Evolutionary conservation across 2,113 vertebrate species (phyloP).

Genomic region (Pristiophorus japonicus): DNA sequence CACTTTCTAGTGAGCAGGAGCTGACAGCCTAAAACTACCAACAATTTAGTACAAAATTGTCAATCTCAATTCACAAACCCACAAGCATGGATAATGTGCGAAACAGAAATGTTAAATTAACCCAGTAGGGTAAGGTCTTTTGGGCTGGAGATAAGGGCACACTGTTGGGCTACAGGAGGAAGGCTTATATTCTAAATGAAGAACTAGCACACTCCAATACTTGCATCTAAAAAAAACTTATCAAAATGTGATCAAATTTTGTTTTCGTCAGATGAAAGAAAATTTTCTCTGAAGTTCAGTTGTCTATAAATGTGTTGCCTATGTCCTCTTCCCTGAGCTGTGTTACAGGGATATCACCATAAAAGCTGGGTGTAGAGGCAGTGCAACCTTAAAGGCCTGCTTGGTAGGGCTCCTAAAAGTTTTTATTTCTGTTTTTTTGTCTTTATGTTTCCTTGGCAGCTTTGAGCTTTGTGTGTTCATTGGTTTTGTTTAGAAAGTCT

Average conservation of each 20-base stretch:
- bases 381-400: not conserved
- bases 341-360: not conserved
- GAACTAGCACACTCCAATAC: not conserved
- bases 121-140: not conserved
- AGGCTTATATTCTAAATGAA: not conserved
- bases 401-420: not conserved
- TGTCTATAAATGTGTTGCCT: not conserved
- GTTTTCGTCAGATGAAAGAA: not conserved
- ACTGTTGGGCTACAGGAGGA: too few species aligned
- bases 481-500: not conserved
- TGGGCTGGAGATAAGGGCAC: not conserved
- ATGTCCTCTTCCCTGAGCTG: not conserved
- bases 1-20: too few species aligned
- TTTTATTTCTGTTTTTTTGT: not conserved
- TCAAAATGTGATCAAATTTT: not conserved
- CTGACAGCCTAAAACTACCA: not conserved
- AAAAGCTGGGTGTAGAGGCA: not conserved
- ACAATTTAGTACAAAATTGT: not conserved
- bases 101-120: not conserved
- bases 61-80: not conserved
- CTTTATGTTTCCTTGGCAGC: not conserved
- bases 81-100: not conserved
- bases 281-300: not conserved
- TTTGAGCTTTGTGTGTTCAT: not conserved
- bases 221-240: not conserved